Percentiles rank a stretch among this genome's conserved stretches.
These are phyloP conservation scores for Physeter macrocephalus DNA, from an alignment of 2,113 vertebrate species.

Conservation along the genomic window DNA sequence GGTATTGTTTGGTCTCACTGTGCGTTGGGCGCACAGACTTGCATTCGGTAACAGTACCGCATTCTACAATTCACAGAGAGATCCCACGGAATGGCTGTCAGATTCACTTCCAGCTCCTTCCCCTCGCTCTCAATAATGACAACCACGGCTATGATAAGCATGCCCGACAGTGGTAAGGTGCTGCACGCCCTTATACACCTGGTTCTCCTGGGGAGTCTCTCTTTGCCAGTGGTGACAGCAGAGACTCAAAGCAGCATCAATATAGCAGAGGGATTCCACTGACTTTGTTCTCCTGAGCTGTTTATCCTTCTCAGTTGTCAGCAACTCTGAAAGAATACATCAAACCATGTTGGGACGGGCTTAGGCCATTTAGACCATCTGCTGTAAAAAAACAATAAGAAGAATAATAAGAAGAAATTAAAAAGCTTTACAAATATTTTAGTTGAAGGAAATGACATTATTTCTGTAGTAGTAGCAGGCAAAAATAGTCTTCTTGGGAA, in stretches of 20 bases:
- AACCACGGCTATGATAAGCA: not conserved
- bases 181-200: not conserved
- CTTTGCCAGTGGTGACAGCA: not conserved
- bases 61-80: not conserved
- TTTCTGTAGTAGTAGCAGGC: not conserved
- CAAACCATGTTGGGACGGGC: not conserved
- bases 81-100: not conserved
- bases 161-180: not conserved
- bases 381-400: conserved; percentile 2
- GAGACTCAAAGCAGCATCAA: not conserved
- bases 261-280: not conserved
- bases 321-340: not conserved
- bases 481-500: not conserved
- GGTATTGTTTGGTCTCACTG: not conserved
- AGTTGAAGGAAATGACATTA: not conserved
- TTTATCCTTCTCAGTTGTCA: not conserved
- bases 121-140: too few species aligned
- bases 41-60: not conserved
- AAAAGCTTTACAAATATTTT: not conserved
- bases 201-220: not conserved
- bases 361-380: not conserved
- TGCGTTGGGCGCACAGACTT: not conserved
- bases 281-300: not conserved
- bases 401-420: not conserved
- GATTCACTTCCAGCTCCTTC: not conserved